Conservation (phyloP, 1,140 invertebrate genomes). For the Sitophilus oryzae region DNA sequence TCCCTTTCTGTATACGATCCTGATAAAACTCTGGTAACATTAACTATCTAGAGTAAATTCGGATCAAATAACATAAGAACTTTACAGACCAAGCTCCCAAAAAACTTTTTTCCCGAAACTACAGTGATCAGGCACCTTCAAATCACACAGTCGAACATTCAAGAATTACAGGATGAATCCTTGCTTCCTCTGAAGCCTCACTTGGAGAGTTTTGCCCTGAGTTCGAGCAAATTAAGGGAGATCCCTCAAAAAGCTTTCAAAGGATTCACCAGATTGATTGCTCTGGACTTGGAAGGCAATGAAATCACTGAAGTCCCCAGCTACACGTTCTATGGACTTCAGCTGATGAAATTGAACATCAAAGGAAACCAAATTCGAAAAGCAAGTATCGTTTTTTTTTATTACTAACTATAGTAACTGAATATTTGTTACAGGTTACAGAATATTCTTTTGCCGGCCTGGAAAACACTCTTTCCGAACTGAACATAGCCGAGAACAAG, state of each 20-base stretch:
- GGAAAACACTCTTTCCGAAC: slow-evolving; percentile 70
- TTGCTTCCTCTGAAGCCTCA: slow-evolving; percentile 65
- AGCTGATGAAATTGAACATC: slow-evolving; percentile 73
- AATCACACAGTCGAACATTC: slow-evolving; percentile 70
- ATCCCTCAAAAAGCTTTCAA: slow-evolving; percentile 77
- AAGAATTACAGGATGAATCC: slow-evolving; percentile 66
- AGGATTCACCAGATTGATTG: slow-evolving; percentile 62
- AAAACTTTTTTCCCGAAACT: slow-evolving; percentile 63
- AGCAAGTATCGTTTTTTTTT: too few species aligned
- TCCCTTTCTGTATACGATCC: slow-evolving; percentile 83
- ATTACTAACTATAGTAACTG: too few species aligned
- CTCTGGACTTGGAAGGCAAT: slow-evolving; percentile 81
- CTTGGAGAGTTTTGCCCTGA: slow-evolving; percentile 73
- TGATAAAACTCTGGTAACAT: slow-evolving; percentile 56
- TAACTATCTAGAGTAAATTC: neutral
- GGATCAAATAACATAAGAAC: neutral
- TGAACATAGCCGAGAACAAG: slow-evolving; percentile 82
- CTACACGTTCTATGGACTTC: slow-evolving; percentile 80
- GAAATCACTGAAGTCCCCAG: slow-evolving; percentile 74
- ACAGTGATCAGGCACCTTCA: slow-evolving; percentile 72
- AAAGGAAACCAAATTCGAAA: slow-evolving; percentile 75
- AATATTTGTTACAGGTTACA: slow-evolving; percentile 56
- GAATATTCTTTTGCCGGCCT: slow-evolving; percentile 82
- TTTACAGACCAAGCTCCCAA: slow-evolving; percentile 54
- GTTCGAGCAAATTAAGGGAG: slow-evolving; percentile 70